A percentile compares a stretch with the other conserved stretches of the same genome.
phyloP scores from a whole-genome alignment of 1,140 invertebrate species.

The roundworm (Caenorhabditis elegans) region WBcel235 BX284604.4:6277501-6278000 shows the following conservation, averaged over 20 bases:
- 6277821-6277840: conserved; percentile 87
- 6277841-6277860: conserved; percentile 83
- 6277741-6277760: conserved; percentile 82
- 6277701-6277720: conserved; percentile 95
- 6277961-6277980: conserved; percentile 97
- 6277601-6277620: conserved; percentile 93
- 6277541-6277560: background rate
- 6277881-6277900: too few species aligned
- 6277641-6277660: conserved; percentile 84
- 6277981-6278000: conserved; percentile 91
- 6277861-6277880: conserved; percentile 88
- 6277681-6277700: conserved; percentile 97
- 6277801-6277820: conserved; percentile 90
- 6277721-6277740: conserved; percentile 91
- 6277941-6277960: too few species aligned
- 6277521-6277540: background rate
- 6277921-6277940: too few species aligned
- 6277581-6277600: conserved; percentile 95
- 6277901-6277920: too few species aligned
- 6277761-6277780: conserved; percentile 93
- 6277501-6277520: background rate
- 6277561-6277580: conserved; percentile 83
- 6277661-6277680: too few species aligned
- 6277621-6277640: conserved; percentile 89
- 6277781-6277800: conserved; percentile 90